phyloP scores from a whole-genome alignment of 2,113 vertebrate species.

The Oncorhynchus mykiss region DNA sequence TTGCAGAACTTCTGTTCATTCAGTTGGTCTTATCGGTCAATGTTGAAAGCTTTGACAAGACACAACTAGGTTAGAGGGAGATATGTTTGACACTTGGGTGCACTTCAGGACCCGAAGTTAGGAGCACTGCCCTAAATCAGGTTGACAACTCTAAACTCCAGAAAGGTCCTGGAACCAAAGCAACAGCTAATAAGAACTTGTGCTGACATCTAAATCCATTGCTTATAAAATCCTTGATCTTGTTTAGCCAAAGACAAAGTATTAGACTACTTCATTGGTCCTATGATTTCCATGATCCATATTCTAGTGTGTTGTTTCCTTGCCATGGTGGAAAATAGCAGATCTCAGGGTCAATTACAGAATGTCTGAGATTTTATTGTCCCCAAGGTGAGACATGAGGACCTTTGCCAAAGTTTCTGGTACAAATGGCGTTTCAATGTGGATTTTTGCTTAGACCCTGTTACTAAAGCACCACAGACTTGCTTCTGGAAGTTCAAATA shows the following conservation, averaged over 20 bases:
- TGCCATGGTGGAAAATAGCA: slow-evolving; percentile 51
- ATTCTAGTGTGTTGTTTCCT: slow-evolving; percentile 63
- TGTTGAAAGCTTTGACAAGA: background rate
- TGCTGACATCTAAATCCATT: slow-evolving; percentile 57
- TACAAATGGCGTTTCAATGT: slow-evolving; percentile 29
- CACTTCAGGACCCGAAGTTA: slow-evolving; percentile 42
- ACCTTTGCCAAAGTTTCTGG: slow-evolving; percentile 35
- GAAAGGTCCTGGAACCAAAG: slow-evolving; percentile 38
- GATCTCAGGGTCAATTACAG: slow-evolving; percentile 72
- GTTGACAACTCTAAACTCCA: slow-evolving; percentile 42
- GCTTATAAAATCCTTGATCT: slow-evolving; percentile 46
- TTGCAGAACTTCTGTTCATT: too few relatives aligned
- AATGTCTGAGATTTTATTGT: slow-evolving; percentile 70
- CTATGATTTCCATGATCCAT: slow-evolving; percentile 66
- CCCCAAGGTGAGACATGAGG: slow-evolving; percentile 63
- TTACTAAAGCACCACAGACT: slow-evolving; percentile 27
- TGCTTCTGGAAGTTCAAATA: background rate
- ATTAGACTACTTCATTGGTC: background rate
- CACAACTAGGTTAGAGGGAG: slow-evolving; percentile 31
- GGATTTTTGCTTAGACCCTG: slow-evolving; percentile 15
- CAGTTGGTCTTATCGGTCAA: slow-evolving; percentile 17
- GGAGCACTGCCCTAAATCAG: background rate
- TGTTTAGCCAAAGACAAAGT: background rate
- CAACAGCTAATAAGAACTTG: slow-evolving; percentile 51
- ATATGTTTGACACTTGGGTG: slow-evolving; percentile 48